Base-by-base conservation (phyloP, 2,888 invertebrate genomes). In the Drosophila mulleri region DNA sequence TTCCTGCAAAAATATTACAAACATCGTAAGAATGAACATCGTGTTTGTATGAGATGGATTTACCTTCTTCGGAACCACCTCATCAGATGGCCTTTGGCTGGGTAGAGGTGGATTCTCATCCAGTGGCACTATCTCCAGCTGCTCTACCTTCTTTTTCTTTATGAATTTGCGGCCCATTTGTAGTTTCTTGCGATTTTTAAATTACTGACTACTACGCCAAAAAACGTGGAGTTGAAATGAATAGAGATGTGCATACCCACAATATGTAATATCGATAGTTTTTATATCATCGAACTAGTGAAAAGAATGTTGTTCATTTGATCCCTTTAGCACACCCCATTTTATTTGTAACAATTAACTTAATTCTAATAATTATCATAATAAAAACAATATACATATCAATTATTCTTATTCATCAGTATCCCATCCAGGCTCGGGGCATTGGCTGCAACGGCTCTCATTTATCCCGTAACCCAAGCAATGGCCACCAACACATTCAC, bases 381-480 rank as follows among this genome's bases (percentile, higher is more conserved):
- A 26, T n/a, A 56, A 42, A 9, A 42, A 56, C 5, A 26, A 26
- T 11, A 26, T 42, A 23, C 3, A 29, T 29, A 41, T 44, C 20
- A 42, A 23, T 20, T 58, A 32, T 5, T 32, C 37, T 23, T 64
- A 35, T 42, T 92, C 91, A 5, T 92, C 90, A 20, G 94, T 92
- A 62, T 95, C 95, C 69, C 95, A 95, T 72, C 95, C 95, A 32
- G 94, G 94, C 53, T 94, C 94, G 0, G 95, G 95, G 80, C 96
- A 96, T 58, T 94, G 94, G 26, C 94, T 92, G 81, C 95, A 96
- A 79, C 96, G 95, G 93, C 97, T 97, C 91, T 97, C 96, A 85
- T 97, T 96, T 78, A 97, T 96, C 1, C 98, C 98, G 91, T 97
- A 98, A 91, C 97, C 97, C 74, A 97, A 94, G 91, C 98, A 98